Evolutionary conservation across 2,888 invertebrate species (phyloP), one percentile per base, ranked within the genome.

Genomic region (Phalera bucephala): DNA sequence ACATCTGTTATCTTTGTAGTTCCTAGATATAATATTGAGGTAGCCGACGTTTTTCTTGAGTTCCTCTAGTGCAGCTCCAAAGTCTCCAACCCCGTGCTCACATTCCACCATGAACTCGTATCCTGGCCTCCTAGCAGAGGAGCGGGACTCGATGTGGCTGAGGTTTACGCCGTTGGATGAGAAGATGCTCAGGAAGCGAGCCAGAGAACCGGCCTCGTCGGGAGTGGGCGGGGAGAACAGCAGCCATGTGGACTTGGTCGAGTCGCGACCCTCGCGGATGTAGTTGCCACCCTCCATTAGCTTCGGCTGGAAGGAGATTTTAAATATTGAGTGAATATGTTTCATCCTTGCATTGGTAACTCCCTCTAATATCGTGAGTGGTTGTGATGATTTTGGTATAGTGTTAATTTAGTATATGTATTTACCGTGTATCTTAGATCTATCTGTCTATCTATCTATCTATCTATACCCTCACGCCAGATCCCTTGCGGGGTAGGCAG

Each of bases 101-200:
- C 97, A 97, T 71, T 98, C 97, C 19, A 99, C 95, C 92, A 97
- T 96, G 79, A 99, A 99, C 83, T 99, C 98, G 69, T 98, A 99
- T 13, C 94, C 93, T 8, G 91, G 93, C 21, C 93, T 91, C 42
- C 97, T 92, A 31, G 94, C 92, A 0, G 98, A 98, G 0, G 98
- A 97, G 2, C 89, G 91, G 0, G 98, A 99, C 79, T 99, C 99
- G 43, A 99, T 99, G 79, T 98, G 97, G 49, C 94, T 87, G 37
- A 99, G 91, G 79, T 98, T 98, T 9, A 99, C 94, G 31, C 91
- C 90, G 51, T 94, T 85, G 6, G 91, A 95, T 76, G 97, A 94
- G 81, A 99, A 99, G 13, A 98, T 93, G 71, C 95, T 94, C 41
- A 99, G 91, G 38, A 95, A 96, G 66, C 93, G 93, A 1, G 97